A percentile compares a stretch with the other conserved stretches of the same genome.
Evolutionary conservation across 1,140 invertebrate genomes (phyloP).

Genomic region (Phymorhynchus buccinoides): DNA sequence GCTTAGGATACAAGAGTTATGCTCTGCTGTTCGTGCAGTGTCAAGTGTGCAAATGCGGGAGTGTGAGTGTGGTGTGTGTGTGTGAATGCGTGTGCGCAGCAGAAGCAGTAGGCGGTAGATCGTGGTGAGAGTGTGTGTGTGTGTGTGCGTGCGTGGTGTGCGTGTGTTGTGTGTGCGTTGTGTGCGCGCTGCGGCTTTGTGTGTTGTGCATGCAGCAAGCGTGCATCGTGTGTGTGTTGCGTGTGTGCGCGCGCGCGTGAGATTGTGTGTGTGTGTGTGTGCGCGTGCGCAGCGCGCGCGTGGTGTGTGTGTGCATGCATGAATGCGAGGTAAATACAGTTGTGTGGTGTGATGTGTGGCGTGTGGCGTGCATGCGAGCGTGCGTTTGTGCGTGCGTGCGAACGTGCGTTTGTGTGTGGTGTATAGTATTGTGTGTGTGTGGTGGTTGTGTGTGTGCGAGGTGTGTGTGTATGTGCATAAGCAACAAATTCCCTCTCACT

Average conservation of each 20-base stretch:
- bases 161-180: not conserved
- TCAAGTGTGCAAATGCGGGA: no score
- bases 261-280: not conserved
- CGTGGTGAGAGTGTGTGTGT: not conserved
- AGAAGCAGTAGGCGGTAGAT: no score
- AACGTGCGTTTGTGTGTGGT: not conserved
- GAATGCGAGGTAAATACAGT: no score
- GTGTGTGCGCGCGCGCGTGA: no score
- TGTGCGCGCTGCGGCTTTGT: not conserved
- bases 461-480: not conserved
- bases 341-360: constrained; percentile 21
- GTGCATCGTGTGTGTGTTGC: not conserved
- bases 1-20: no score
- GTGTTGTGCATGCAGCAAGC: not conserved
- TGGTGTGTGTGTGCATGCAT: not conserved
- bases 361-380: not conserved
- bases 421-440: no score
- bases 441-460: not conserved
- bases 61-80: not conserved
- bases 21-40: no score
- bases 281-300: not conserved
- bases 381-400: not conserved
- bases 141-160: not conserved
- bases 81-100: not conserved
- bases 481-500: no score